Evolutionary conservation across 1,140 invertebrate genomes (phyloP), one percentile per base, ranked within the genome.

Genomic region (Macrosteles quadrilineatus): DNA sequence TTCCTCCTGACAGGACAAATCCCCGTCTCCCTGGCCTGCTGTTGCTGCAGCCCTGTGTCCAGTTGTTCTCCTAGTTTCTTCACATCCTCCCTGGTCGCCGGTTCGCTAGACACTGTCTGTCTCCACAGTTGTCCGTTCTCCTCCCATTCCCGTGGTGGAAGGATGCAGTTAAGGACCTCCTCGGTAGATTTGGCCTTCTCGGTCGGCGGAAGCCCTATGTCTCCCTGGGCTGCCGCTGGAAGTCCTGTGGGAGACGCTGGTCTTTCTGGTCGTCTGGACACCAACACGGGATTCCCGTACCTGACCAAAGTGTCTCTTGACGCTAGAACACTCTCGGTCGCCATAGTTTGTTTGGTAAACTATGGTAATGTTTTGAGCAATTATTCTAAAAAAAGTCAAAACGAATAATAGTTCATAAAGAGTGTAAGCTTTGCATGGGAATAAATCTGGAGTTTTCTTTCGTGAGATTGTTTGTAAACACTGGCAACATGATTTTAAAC

Each of bases 41-140:
- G 84, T 78, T 96, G 93, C 77, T 97, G 93, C 23, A 99, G 82
- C 74, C 91, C 87, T 76, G 92, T 93, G 78, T 98, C 96, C 40
- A 99, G 80, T 81, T 97, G 93, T 81, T 98, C 96, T 83, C 98
- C 95, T 19, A 99, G 85, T 81, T 96, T 97, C 55, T 97, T 90
- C 0, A 99, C 95, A 82, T 99, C 97, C 59, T 96, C 81, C 65
- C 97, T 84, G 0, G 97, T 98, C 0, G 97, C 96, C 11, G 97
- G 97, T 17, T 92, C 96, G 72, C 93, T 96, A 0, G 96, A 98
- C 71, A 98, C 94, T 82, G 89, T 91, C 82, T 95, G 92, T 40
- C 87, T 87, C 93, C 92, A 95, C 75, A 91, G 83, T 76, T 94
- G 90, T 0, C 91, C 92, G 75, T 93, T 90, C 79, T 97, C 92